These are phyloP conservation scores for Pseudomugil gertrudae DNA, from an alignment of 2,797 vertebrate species.

Conservation along the genomic window DNA sequence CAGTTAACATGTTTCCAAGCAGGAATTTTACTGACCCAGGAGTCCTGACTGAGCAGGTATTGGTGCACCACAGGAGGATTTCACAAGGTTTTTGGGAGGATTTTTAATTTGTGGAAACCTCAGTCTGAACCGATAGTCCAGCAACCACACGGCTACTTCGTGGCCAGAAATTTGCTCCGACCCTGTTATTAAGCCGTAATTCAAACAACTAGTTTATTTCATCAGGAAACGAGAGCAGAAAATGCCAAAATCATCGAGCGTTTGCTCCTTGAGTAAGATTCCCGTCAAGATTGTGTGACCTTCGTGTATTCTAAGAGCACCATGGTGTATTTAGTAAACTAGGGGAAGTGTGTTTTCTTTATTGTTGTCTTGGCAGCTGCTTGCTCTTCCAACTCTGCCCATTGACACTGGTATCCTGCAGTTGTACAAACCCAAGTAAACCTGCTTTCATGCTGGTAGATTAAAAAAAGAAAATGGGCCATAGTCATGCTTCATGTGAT, in stretches of 20 bases:
- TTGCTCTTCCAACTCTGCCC: not conserved
- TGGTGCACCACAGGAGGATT: conserved; percentile 63
- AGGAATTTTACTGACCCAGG: conserved; percentile 58
- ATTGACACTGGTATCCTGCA: not conserved
- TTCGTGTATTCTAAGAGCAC: conserved; percentile 1
- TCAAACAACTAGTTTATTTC: conserved; percentile 73
- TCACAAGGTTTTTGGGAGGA: conserved; percentile 72
- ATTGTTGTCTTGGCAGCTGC: not conserved
- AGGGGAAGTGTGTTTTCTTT: not conserved
- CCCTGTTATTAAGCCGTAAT: conserved; percentile 79
- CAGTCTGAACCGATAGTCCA: conserved; percentile 68
- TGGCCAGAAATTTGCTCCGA: conserved; percentile 73
- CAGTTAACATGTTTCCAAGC: conserved; percentile 65
- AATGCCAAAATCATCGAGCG: conserved; percentile 36
- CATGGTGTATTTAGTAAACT: not conserved
- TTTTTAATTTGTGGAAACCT: conserved; percentile 82
- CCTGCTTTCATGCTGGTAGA: not conserved
- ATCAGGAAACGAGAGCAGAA: conserved; percentile 52
- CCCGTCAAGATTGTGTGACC: conserved; percentile 27
- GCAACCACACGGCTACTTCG: conserved; percentile 73
- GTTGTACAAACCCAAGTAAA: conserved; percentile 9
- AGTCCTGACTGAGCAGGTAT: conserved; percentile 75
- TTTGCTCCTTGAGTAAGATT: conserved; percentile 19
- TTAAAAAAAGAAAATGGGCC: not conserved
- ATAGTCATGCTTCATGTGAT: not conserved